Evolutionary conservation across 2,888 invertebrate genomes (phyloP).

Genomic region (Norana najaformis): DNA sequence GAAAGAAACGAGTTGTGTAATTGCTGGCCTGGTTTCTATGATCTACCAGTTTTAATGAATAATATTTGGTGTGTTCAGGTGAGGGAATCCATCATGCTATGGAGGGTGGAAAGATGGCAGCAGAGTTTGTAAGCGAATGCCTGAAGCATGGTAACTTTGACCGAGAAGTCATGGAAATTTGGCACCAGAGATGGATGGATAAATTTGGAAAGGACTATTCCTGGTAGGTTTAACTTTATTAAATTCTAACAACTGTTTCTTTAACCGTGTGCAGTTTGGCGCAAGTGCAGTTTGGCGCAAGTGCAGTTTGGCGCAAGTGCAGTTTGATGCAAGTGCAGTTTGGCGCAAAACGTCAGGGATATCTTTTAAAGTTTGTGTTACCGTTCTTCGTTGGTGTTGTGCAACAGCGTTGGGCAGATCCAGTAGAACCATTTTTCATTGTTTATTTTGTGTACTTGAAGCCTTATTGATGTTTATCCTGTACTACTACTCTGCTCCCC

Average conservation of each 20-base stretch:
- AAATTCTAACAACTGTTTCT: not conserved
- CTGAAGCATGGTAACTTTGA: conserved; percentile 53
- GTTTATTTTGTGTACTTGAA: no score
- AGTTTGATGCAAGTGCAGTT: no score
- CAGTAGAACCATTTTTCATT: not conserved
- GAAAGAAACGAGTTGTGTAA: not conserved
- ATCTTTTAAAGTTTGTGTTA: not conserved
- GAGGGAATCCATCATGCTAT: conserved; percentile 57
- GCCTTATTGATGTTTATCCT: no score
- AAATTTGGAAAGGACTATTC: conserved; percentile 53
- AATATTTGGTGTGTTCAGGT: conserved; percentile 44
- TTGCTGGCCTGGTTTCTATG: not conserved
- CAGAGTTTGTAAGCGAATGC: conserved; percentile 50
- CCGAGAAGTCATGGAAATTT: conserved; percentile 50
- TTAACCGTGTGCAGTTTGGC: not conserved
- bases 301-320: no score
- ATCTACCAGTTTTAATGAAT: not conserved
- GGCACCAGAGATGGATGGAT: conserved; percentile 53
- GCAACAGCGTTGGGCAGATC: not conserved
- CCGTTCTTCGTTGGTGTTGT: not conserved
- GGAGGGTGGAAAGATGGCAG: conserved; percentile 55
- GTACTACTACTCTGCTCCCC: no score
- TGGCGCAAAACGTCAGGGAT: no score
- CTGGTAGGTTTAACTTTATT: conserved; percentile 45
- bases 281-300: no score